These are phyloP conservation scores for Eulemur rufifrons DNA, from an alignment of 2,113 vertebrate genomes.

Conservation along the genomic window DNA sequence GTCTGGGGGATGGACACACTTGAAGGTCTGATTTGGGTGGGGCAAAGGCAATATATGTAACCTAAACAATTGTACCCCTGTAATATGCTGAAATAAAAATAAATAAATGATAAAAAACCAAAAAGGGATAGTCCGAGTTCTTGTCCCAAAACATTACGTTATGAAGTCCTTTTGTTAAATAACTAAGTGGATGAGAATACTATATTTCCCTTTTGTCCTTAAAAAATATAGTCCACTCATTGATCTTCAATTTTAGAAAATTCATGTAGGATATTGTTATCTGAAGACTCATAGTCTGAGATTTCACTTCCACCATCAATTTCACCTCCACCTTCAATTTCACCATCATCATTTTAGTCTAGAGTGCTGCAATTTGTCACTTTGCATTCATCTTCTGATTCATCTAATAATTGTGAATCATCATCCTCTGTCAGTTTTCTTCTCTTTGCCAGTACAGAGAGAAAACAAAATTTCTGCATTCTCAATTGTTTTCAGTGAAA, in stretches of 20 bases:
- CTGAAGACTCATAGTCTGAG: not conserved
- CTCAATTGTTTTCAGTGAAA: not conserved
- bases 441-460: not conserved
- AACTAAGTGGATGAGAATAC: not conserved
- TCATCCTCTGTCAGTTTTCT: constrained; percentile 29
- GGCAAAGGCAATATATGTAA: no score
- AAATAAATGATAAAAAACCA: no score
- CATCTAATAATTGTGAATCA: constrained; percentile 36
- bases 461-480: constrained; percentile 33
- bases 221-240: constrained; percentile 12
- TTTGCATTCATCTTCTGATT: constrained; percentile 54
- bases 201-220: not conserved
- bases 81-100: no score
- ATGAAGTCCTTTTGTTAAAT: not conserved
- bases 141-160: not conserved
- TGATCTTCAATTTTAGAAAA: constrained; percentile 24
- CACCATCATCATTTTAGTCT: not conserved
- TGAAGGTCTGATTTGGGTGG: no score
- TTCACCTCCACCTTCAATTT: not conserved
- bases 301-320: not conserved
- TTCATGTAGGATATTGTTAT: not conserved
- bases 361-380: constrained; percentile 12
- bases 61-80: no score
- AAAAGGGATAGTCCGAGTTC: not conserved
- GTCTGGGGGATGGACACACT: no score